Evolutionary conservation across 2,113 vertebrate genomes (phyloP).

Genomic region (Nanger granti): DNA sequence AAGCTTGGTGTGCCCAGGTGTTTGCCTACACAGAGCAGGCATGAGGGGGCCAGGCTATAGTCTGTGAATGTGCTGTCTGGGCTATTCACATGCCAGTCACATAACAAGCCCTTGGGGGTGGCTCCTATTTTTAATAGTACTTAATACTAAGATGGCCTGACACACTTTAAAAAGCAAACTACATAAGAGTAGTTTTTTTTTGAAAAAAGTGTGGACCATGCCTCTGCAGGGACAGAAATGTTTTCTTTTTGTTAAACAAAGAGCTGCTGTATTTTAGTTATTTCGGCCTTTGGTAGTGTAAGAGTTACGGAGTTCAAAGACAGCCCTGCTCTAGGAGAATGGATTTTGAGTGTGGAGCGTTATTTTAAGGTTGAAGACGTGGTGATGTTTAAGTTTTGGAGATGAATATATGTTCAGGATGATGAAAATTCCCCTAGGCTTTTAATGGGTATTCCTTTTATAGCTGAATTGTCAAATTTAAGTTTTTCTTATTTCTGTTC

Average conservation of each 20-base stretch:
- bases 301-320: conserved; percentile 4
- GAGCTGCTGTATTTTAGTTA: conserved; percentile 22
- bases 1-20: background rate
- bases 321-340: background rate
- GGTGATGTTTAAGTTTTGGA: background rate
- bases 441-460: conserved; percentile 21
- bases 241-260: conserved; percentile 54
- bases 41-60: background rate
- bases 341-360: background rate
- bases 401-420: background rate
- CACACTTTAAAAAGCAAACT: background rate
- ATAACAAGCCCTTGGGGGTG: too few species aligned
- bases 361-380: background rate
- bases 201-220: conserved; percentile 7
- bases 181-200: background rate
- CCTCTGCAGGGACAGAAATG: background rate
- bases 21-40: background rate
- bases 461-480: conserved; percentile 13
- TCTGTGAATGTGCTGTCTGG: background rate
- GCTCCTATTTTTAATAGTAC: background rate
- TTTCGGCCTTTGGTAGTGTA: conserved; percentile 9
- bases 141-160: background rate
- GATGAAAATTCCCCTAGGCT: conserved; percentile 21
- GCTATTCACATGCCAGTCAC: background rate
- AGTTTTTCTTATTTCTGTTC: conserved; percentile 36